These are phyloP conservation scores for Macropodus opercularis DNA, from an alignment of 2,797 vertebrate species.

Conservation along the genomic window DNA sequence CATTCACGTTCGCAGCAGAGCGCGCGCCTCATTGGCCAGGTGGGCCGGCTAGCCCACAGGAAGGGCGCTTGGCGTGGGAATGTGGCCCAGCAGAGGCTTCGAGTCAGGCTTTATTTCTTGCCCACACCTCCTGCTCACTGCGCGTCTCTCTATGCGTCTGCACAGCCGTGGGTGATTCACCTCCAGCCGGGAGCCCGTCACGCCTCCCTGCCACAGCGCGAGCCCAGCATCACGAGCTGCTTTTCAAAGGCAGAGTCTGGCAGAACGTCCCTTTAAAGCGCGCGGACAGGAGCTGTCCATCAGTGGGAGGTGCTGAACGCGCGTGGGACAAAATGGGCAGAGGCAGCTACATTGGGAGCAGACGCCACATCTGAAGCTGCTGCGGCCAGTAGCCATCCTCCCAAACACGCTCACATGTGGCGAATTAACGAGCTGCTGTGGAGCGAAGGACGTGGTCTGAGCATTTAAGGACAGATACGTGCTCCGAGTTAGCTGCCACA, in stretches of 20 bases:
- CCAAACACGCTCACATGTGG: constrained; percentile 44
- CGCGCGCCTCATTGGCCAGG: constrained; percentile 70
- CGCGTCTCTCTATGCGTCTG: constrained; percentile 1
- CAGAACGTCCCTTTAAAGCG: constrained; percentile 7
- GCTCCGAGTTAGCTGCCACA: constrained; percentile 11
- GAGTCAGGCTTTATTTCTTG: constrained; percentile 30
- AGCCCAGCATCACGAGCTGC: constrained; percentile 6
- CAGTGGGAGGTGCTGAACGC: constrained; percentile 69
- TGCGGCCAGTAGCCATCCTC: constrained; percentile 40
- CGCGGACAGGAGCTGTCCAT: constrained; percentile 66
- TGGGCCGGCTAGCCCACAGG: constrained; percentile 57
- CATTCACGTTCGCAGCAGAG: constrained; percentile 78
- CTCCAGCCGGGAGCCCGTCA: constrained; percentile 17
- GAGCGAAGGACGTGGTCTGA: constrained; percentile 50
- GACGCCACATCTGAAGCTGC: constrained; percentile 39
- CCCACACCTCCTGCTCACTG: neutral
- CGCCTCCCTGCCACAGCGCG: constrained; percentile 10
- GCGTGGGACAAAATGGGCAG: constrained; percentile 47
- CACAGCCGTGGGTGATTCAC: constrained; percentile 27
- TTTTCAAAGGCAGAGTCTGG: constrained; percentile 41
- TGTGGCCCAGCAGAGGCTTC: constrained; percentile 27
- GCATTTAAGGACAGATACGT: constrained; percentile 18
- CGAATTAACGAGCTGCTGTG: constrained; percentile 47
- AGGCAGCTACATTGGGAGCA: constrained; percentile 48
- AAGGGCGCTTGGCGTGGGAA: constrained; percentile 45